Evolutionary conservation across 1,140 invertebrate genomes (phyloP), one percentile per base, ranked within the genome.

Genomic region (Brachionus angularis): DNA sequence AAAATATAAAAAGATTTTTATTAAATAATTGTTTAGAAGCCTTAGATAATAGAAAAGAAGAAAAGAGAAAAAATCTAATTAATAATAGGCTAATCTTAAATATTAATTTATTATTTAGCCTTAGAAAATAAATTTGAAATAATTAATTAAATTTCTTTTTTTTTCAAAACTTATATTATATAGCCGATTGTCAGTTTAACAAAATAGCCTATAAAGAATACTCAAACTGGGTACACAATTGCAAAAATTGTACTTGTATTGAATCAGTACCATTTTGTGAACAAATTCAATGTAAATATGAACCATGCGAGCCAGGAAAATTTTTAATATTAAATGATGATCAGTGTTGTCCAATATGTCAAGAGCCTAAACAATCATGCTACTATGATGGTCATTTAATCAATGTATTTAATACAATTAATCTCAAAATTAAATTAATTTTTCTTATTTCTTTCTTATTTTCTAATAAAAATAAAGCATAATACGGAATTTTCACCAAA

Each of bases 261-360:
- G 25, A 58, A 39, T 58, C 53, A 34, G 53, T 58, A 34, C 53
- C 53, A 29, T 58, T 58, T 58, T 58, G 53, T 58, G 33, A 58
- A 58, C 36, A 58, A 25, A 58, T 58, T n/a, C 53, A 58, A 34
- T 58, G 53, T 58, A 58, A 58, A 58, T 58, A 58, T 34, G 53
- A 58, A 58, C 33, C 53, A 42, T 58, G 53, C 23, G 34, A 58
- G 16, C 34, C 33, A 39, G 53, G 53, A 23, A 33, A 58, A 58
- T 4, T 58, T 18, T 34, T 58, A 18, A 58, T 58, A 18, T 18
- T 58, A 21, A 58, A 18, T 29, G 53, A 58, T 58, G 34, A 58
- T 14, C 34, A 39, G 39, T 58, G 53, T 12, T 58, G 53, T 58
- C 53, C 53, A 21, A 39, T 23, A 10, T 58, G 53, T 58, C 53